phyloP scores from a whole-genome alignment of 2,113 vertebrate species.

The Otis tarda region DNA sequence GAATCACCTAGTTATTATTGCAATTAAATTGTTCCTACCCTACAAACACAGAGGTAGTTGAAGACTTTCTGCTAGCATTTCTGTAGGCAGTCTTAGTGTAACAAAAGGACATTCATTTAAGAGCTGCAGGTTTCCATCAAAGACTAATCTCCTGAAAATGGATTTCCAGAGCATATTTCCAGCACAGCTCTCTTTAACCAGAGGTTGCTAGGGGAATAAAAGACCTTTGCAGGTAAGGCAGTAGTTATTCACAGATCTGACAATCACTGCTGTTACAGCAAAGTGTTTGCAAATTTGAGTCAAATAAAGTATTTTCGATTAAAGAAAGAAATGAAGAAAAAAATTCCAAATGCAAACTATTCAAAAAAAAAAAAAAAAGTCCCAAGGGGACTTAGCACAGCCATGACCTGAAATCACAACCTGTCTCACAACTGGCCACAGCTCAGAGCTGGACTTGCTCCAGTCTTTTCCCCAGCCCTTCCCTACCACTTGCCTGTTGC shows the following conservation, averaged over 20 bases:
- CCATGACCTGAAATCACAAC: not conserved
- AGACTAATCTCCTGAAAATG: conserved; percentile 1
- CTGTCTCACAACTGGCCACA: not conserved
- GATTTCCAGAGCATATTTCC: not conserved
- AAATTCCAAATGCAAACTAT: not conserved
- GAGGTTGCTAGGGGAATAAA: not conserved
- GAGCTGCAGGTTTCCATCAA: not conserved
- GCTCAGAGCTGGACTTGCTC: not conserved
- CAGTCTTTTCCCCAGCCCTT: not conserved
- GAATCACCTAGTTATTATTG: conserved; percentile 19
- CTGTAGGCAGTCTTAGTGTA: not conserved
- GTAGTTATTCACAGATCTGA: not conserved
- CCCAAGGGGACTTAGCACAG: not conserved
- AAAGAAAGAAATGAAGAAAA: not conserved
- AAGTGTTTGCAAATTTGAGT: not conserved
- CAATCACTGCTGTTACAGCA: not conserved
- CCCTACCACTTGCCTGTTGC: not conserved
- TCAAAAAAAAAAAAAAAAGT: too few species aligned
- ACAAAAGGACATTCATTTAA: conserved; percentile 6
- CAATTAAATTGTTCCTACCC: conserved; percentile 44
- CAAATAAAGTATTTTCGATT: not conserved
- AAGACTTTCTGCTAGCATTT: not conserved
- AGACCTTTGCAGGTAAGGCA: not conserved
- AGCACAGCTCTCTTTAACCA: not conserved
- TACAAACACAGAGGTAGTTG: not conserved